These are phyloP conservation scores for Ichneumoninae sp. DNA, from an alignment of 2,888 invertebrate species.

Conservation along the genomic window DNA sequence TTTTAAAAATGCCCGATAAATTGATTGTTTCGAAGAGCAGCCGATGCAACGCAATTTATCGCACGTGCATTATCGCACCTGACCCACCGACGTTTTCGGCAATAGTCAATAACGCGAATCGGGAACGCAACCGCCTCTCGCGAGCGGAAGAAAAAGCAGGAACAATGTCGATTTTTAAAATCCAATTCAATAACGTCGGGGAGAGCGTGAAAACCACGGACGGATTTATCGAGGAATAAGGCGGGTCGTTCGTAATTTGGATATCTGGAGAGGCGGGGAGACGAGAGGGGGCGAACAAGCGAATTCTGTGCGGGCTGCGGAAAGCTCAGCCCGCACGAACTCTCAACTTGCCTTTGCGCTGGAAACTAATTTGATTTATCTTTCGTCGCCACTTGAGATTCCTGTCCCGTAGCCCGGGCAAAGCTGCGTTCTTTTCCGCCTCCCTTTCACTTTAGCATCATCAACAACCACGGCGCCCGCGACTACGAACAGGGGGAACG, in stretches of 20 bases:
- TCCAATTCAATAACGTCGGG: slow-evolving; percentile 13
- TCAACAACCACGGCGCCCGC: slow-evolving; percentile 2
- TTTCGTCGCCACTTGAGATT: slow-evolving; percentile 76
- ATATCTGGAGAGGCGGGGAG: slow-evolving; percentile 17
- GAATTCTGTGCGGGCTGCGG: slow-evolving; percentile 50
- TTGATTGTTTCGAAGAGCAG: neutral
- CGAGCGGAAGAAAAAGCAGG: neutral
- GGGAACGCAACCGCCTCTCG: neutral
- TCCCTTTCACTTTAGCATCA: slow-evolving; percentile 27
- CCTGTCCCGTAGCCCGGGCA: slow-evolving; percentile 68
- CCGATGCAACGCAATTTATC: neutral
- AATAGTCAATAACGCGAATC: neutral
- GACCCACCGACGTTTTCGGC: too few species aligned
- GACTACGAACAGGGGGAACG: neutral
- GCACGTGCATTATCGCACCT: neutral
- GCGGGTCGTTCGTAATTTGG: slow-evolving; percentile 35
- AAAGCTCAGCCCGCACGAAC: slow-evolving; percentile 65
- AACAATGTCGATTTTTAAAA: neutral
- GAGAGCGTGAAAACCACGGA: slow-evolving; percentile 2
- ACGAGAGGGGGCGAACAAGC: slow-evolving; percentile 11
- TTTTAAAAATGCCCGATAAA: too few species aligned
- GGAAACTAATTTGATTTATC: slow-evolving; percentile 81
- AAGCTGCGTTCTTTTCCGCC: slow-evolving; percentile 22
- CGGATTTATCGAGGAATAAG: slow-evolving; percentile 32
- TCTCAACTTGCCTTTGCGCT: slow-evolving; percentile 72